Evolutionary conservation across 2,113 vertebrate genomes (phyloP).

Genomic region (Petroica traversi): DNA sequence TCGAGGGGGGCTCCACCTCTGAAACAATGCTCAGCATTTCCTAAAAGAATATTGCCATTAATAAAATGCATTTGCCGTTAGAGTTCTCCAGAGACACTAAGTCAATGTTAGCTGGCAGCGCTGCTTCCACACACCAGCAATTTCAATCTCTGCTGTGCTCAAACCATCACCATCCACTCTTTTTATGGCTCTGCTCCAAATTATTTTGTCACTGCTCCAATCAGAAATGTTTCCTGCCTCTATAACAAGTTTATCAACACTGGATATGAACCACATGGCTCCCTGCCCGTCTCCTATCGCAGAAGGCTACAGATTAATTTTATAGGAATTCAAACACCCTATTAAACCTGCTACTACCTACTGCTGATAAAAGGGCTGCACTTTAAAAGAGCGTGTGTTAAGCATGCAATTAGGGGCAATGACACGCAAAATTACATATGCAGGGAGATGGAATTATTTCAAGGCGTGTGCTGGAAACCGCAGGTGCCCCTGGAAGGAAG

Average conservation of each 20-base stretch:
- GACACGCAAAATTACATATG: conserved; percentile 57
- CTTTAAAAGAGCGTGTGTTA: conserved; percentile 23
- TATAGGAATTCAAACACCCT: conserved; percentile 70
- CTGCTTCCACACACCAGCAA: conserved; percentile 66
- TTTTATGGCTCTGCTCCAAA: conserved; percentile 55
- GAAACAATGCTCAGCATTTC: conserved; percentile 40
- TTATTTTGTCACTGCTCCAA: conserved; percentile 64
- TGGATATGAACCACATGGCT: conserved; percentile 66
- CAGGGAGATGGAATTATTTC: background rate
- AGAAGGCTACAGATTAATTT: conserved; percentile 69
- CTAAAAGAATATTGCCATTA: conserved; percentile 56
- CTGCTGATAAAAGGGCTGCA: conserved; percentile 51
- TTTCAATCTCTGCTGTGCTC: conserved; percentile 66
- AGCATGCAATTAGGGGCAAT: conserved; percentile 55
- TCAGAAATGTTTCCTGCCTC: conserved; percentile 64
- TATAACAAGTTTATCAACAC: conserved; percentile 65
- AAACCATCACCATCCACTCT: conserved; percentile 48
- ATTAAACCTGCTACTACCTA: conserved; percentile 68
- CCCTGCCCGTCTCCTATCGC: conserved; percentile 54
- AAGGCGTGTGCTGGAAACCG: background rate
- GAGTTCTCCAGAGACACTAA: conserved; percentile 59
- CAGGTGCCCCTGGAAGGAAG: background rate
- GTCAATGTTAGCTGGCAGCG: conserved; percentile 61
- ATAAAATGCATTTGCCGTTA: conserved; percentile 67
- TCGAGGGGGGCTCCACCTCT: background rate